Conservation (phyloP, 1,140 invertebrate species). For the Trachymyrmex septentrionalis region DNA sequence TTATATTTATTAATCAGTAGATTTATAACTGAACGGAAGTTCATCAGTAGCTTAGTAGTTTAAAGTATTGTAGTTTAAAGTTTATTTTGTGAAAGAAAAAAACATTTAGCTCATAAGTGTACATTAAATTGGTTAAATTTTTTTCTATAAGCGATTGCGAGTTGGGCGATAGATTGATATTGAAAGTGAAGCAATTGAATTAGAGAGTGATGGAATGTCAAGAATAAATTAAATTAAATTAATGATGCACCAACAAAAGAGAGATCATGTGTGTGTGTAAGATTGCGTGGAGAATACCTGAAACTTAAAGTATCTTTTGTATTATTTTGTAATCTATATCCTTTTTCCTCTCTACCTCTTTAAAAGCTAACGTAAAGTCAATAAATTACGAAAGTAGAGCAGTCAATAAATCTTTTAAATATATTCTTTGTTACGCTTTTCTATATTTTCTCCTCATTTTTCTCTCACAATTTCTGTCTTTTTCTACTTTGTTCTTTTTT, state of each 20-base stretch:
- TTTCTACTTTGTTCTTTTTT: not conserved
- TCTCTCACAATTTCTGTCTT: not conserved
- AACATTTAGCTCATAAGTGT: not conserved
- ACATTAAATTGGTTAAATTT: not conserved
- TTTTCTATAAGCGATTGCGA: not conserved
- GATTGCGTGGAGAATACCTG: not conserved
- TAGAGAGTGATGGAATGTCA: not conserved
- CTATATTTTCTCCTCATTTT: not conserved
- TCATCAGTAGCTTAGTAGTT: not conserved
- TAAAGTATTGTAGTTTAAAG: too few species aligned
- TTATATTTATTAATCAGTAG: not conserved
- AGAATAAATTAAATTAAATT: slow-evolving; percentile 38
- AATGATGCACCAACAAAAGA: slow-evolving; percentile 4
- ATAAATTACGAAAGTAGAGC: not conserved
- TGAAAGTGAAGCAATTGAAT: not conserved
- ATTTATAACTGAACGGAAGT: not conserved
- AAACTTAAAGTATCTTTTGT: not conserved
- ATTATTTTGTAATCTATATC: not conserved
- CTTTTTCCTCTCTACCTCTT: not conserved
- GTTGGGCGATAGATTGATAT: not conserved
- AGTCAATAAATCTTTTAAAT: slow-evolving; percentile 9
- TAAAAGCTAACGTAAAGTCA: not conserved
- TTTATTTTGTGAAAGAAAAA: not conserved
- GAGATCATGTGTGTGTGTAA: not conserved
- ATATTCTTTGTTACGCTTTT: not conserved